Evolutionary conservation across 2,113 vertebrate species (phyloP), one percentile per base, ranked within the genome.

Genomic region (Lutjanus erythropterus): DNA sequence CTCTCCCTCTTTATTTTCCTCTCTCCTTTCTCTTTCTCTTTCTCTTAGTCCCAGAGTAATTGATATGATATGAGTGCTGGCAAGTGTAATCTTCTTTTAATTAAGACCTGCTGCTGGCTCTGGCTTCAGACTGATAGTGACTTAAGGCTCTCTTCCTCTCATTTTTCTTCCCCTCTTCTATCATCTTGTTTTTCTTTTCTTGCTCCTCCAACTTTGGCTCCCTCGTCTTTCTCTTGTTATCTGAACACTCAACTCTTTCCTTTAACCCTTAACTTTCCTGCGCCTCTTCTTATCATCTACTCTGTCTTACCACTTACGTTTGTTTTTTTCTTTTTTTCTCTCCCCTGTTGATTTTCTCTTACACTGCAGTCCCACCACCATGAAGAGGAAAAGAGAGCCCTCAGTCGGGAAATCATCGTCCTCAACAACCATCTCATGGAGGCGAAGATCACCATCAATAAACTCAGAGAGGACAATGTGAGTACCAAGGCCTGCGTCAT

Each of bases 351-450:
- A 65, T 68, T 71, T 47, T 64, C 37, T 86, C 23, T 47, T 83
- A 73, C 52, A 69, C 84, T 69, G 55, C 92, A 99, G 98, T 95
- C 96, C 77, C 96, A 98, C 89, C 97, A 96, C 84, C 96, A 98
- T 0, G 97, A 99, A 80, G 97, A 99, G 76, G 97, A 99, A 91
- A 99, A 98, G 89, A 95, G 97, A 75, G 96, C 96, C 12, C 94
- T 99, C 86, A 97, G 95, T 87, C 96, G 97, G 11, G 97, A 99
- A 95, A 97, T 99, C 62, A 96, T 97, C 23, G 95, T 97, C 74
- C 97, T 99, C 88, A 99, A 98, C 89, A 98, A 97, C 90, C 97
- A 98, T 89, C 95, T 99, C 85, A 95, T 97, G 95, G 97, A 99
- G 89, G 97, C 97, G 58, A 98, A 98, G 93, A 95, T 98, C 93